Evolutionary conservation across 2,113 vertebrate genomes (phyloP).

Genomic region (Pardalotus punctatus): DNA sequence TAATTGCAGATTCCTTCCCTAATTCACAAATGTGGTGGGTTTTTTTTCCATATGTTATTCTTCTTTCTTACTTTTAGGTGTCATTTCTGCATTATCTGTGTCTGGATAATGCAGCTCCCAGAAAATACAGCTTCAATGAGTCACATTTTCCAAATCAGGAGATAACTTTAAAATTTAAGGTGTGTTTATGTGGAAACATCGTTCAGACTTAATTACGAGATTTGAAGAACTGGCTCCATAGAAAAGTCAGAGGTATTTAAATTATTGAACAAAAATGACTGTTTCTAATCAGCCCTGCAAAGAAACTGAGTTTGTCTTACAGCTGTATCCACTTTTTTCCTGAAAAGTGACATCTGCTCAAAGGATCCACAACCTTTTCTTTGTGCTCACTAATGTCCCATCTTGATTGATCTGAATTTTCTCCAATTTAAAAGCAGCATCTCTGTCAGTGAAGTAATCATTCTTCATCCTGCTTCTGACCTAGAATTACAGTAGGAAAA

Average conservation of each 20-base stretch:
- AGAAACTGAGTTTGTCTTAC: not conserved
- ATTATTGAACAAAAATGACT: not conserved
- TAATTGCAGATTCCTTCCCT: not conserved
- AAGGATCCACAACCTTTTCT: not conserved
- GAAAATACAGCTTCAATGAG: not conserved
- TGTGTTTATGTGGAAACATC: not conserved
- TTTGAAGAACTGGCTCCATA: not conserved
- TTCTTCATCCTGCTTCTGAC: not conserved
- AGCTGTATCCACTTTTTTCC: not conserved
- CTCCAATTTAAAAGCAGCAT: not conserved
- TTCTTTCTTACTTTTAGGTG: not conserved
- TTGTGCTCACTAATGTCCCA: not conserved
- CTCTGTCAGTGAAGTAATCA: not conserved
- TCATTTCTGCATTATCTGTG: not conserved
- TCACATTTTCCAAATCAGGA: not conserved
- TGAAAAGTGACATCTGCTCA: not conserved
- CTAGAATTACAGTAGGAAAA: not conserved
- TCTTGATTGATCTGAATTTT: not conserved
- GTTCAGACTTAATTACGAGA: not conserved
- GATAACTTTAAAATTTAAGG: not conserved
- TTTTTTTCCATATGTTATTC: not conserved
- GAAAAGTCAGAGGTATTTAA: not conserved
- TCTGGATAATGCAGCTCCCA: not conserved
- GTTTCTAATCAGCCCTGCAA: not conserved
- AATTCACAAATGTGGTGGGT: accelerated